These are phyloP conservation scores for Gallinago stenura DNA, from an alignment of 2,797 vertebrate species.

Conservation along the genomic window DNA sequence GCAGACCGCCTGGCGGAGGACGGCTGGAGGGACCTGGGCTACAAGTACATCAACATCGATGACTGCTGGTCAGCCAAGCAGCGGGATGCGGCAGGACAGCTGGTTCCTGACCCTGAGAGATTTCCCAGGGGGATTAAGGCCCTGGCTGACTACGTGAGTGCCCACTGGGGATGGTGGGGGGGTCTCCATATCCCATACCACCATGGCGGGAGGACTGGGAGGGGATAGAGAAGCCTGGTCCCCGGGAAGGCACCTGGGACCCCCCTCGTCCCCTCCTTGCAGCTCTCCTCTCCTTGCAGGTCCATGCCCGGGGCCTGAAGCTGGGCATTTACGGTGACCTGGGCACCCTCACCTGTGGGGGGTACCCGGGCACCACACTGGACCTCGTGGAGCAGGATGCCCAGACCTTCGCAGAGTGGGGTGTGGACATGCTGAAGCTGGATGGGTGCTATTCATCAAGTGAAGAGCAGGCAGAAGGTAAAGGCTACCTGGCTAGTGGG, in stretches of 20 bases:
- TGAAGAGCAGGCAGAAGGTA: constrained; percentile 74
- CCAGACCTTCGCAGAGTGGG: constrained; percentile 91
- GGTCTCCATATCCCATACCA: not conserved
- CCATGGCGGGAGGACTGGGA: not conserved
- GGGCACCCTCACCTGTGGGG: constrained; percentile 88
- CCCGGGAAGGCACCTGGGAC: not conserved
- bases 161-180: not conserved
- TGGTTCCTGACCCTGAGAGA: constrained; percentile 87
- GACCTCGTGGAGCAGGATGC: constrained; percentile 86
- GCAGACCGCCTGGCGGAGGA: constrained; percentile 89
- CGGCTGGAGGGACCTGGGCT: constrained; percentile 93
- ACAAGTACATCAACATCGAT: constrained; percentile 91
- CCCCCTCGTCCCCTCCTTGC: not conserved
- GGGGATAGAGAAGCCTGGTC: not conserved
- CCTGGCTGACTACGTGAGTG: constrained; percentile 87
- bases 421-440: constrained; percentile 93
- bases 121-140: constrained; percentile 90
- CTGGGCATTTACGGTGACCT: constrained; percentile 93
- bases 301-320: constrained; percentile 90
- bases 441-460: constrained; percentile 91
- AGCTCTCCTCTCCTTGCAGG: constrained; percentile 68
- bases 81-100: constrained; percentile 81
- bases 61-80: constrained; percentile 92
- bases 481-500: not conserved
- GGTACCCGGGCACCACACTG: constrained; percentile 89